Evolutionary conservation across 92 coral and sea anemone genomes (phyloP).

Genomic region (Parazoanthus darwini): DNA sequence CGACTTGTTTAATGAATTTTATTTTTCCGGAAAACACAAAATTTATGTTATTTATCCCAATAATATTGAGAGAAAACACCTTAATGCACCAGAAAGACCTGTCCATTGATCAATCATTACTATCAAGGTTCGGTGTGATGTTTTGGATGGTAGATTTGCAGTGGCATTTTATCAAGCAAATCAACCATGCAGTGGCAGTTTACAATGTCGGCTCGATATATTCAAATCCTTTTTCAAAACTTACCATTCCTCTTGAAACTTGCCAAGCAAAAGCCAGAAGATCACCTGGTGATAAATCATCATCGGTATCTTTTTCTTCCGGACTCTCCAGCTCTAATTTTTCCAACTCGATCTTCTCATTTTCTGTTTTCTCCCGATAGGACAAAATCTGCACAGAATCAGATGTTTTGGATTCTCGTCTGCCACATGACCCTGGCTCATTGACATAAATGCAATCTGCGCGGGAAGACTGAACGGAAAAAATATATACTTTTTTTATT

Average conservation of each 20-base stretch:
- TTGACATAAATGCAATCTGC: constrained; percentile 32
- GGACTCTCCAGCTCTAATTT: background rate
- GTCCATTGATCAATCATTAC: too few relatives aligned
- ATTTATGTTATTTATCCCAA: too few relatives aligned
- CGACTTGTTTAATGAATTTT: too few relatives aligned
- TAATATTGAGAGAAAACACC: too few relatives aligned
- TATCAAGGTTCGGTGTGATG: too few relatives aligned
- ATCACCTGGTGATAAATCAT: constrained; percentile 36
- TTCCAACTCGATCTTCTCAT: background rate
- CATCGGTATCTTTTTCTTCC: background rate
- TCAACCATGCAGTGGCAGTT: background rate
- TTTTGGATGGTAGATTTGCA: too few relatives aligned
- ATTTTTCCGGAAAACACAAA: too few relatives aligned
- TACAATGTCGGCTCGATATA: background rate
- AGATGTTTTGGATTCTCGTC: constrained; percentile 8
- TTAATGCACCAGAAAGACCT: too few relatives aligned
- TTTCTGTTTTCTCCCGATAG: constrained; percentile 19
- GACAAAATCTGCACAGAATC: constrained; percentile 20
- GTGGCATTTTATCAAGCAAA: too few relatives aligned
- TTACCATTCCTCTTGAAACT: constrained; percentile 40
- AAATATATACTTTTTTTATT: too few relatives aligned
- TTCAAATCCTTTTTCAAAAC: background rate
- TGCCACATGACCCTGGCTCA: constrained; percentile 20
- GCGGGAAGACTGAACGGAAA: background rate
- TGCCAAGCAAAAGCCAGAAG: constrained; percentile 43